phyloP scores from a whole-genome alignment of 2,797 vertebrate species.

The Buphagus erythrorhynchus region DNA sequence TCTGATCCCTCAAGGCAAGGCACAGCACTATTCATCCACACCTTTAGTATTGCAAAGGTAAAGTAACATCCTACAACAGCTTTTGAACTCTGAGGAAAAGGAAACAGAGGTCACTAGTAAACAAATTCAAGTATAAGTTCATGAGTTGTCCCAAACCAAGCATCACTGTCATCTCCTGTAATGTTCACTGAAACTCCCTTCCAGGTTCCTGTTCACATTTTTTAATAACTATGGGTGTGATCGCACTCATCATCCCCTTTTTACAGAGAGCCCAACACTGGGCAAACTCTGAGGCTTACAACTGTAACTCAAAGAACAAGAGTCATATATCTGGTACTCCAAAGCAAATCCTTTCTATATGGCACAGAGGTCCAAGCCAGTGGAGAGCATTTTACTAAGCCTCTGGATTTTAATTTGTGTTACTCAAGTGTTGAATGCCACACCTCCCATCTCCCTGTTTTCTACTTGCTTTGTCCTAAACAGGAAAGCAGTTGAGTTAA shows the following conservation, averaged over 20 bases:
- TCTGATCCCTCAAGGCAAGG: not conserved
- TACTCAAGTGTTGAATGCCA: not conserved
- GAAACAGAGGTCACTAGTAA: not conserved
- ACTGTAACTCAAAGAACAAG: not conserved
- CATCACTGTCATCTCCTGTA: not conserved
- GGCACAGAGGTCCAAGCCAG: not conserved
- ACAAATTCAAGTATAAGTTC: not conserved
- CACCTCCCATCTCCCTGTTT: not conserved
- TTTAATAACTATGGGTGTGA: not conserved
- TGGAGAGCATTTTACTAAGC: not conserved
- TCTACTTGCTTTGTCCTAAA: not conserved
- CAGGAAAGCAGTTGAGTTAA: not conserved
- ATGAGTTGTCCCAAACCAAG: not conserved
- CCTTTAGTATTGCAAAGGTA: not conserved
- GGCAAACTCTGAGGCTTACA: not conserved
- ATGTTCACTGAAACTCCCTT: not conserved
- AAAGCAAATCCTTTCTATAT: not conserved
- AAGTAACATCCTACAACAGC: not conserved
- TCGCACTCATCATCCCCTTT: not conserved
- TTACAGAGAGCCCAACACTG: not conserved
- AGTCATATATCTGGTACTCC: not conserved
- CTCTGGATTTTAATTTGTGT: not conserved
- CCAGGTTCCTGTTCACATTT: not conserved
- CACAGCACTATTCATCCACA: not conserved
- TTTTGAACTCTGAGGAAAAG: not conserved